A percentile compares a stretch with the other conserved stretches of the same genome.
phyloP scores from a whole-genome alignment of 2,113 vertebrate species.

The Pyrgilauda ruficollis region DNA sequence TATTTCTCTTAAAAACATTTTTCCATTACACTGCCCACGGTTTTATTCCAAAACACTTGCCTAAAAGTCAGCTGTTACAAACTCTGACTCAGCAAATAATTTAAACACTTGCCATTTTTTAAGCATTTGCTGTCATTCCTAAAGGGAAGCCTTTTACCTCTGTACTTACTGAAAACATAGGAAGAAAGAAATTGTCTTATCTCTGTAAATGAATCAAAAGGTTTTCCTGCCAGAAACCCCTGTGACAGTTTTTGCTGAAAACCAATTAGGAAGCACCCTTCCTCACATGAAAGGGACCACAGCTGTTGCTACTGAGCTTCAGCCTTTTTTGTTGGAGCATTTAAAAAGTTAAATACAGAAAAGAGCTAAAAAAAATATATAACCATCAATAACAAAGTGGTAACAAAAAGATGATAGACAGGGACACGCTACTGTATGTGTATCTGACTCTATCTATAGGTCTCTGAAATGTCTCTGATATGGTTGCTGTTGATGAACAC shows the following conservation, averaged over 20 bases:
- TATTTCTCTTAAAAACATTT: not conserved
- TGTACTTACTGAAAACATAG: not conserved
- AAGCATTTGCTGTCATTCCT: not conserved
- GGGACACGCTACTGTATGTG: not conserved
- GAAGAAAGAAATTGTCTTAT: not conserved
- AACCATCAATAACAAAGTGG: not conserved
- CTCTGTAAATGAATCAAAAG: not conserved
- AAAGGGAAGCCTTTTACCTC: not conserved
- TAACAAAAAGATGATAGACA: not conserved
- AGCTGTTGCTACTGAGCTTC: not conserved
- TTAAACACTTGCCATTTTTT: not conserved
- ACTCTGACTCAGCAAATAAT: not conserved
- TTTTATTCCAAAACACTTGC: not conserved
- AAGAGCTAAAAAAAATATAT: not conserved
- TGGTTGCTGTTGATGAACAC: not conserved
- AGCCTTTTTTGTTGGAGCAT: not conserved
- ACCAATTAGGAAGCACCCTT: not conserved
- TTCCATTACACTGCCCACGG: not conserved
- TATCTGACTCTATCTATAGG: not conserved
- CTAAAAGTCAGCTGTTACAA: not conserved
- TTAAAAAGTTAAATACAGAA: not conserved
- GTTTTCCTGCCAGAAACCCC: not conserved
- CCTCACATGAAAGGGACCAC: not conserved
- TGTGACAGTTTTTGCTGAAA: not conserved
- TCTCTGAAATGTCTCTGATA: not conserved